phyloP scores from a whole-genome alignment of 2,888 invertebrate genomes.

The Ypsolopha scabrella region DNA sequence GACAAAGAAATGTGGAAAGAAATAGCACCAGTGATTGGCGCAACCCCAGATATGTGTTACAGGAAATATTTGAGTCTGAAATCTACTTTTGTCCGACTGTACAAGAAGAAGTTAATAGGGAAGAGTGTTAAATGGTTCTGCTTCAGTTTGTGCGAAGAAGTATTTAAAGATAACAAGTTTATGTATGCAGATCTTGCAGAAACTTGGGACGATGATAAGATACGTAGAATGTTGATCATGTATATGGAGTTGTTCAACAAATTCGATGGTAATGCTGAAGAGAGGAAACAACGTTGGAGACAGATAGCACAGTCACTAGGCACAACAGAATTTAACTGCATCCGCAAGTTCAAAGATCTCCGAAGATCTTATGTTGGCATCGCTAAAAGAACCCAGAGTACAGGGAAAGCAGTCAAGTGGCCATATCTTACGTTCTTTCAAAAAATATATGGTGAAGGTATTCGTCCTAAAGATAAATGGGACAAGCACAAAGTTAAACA shows the following conservation, averaged over 20 bases:
- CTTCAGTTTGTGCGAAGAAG: conserved; percentile 47
- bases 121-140: conserved; percentile 58
- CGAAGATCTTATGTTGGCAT: conserved; percentile 52
- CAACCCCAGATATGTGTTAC: conserved; percentile 41
- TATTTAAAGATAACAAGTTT: conserved; percentile 48
- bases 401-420: conserved; percentile 47
- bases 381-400: conserved; percentile 35
- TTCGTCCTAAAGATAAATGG: conserved; percentile 37
- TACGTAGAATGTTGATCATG: conserved; percentile 35
- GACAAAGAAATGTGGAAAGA: conserved; percentile 41
- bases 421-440: conserved; percentile 52
- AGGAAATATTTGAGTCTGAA: conserved; percentile 49
- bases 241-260: conserved; percentile 48
- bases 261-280: conserved; percentile 34
- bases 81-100: conserved; percentile 47
- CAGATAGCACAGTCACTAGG: conserved; percentile 43
- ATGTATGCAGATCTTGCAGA: conserved; percentile 35
- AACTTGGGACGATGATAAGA: conserved; percentile 52
- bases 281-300: conserved; percentile 57
- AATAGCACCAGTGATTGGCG: conserved; percentile 36
- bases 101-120: conserved; percentile 49
- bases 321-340: conserved; percentile 52
- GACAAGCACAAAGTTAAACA: conserved; percentile 37
- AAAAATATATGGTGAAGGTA: conserved; percentile 42
- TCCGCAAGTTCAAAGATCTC: conserved; percentile 56